Conservation (phyloP, 2,113 vertebrate genomes). For the Ramphastos sulfuratus region DNA sequence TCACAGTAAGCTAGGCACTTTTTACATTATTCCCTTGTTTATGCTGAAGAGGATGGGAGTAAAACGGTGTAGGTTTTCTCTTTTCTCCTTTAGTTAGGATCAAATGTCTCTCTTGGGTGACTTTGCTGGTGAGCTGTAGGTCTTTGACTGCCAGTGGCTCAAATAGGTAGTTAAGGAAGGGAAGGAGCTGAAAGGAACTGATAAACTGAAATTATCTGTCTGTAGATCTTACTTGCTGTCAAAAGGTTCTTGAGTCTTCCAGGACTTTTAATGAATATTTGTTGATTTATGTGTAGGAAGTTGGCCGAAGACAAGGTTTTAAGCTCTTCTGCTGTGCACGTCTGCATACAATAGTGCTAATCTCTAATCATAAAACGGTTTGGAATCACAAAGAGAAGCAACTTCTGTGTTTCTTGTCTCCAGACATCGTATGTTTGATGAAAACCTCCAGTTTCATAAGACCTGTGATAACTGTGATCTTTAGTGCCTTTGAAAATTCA, state of each 20-base stretch:
- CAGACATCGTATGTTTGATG: neutral
- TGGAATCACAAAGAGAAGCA: neutral
- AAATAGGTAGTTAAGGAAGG: neutral
- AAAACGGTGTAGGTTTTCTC: neutral
- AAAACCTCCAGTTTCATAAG: neutral
- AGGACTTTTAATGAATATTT: neutral
- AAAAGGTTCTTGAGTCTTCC: neutral
- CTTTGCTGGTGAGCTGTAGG: neutral
- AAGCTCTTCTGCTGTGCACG: neutral
- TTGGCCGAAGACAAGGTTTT: neutral
- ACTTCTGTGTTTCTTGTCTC: neutral
- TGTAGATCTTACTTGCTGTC: neutral
- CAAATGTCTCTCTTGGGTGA: neutral
- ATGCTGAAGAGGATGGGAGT: neutral
- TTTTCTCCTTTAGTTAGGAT: neutral
- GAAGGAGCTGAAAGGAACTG: neutral
- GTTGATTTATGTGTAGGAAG: neutral
- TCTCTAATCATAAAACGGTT: neutral
- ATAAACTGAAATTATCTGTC: neutral
- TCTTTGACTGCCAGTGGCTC: neutral
- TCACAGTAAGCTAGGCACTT: neutral
- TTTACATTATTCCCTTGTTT: neutral
- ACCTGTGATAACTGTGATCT: neutral
- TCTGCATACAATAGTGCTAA: neutral
- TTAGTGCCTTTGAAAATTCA: neutral